Conservation (phyloP, 2,797 vertebrate genomes). For the Myotis pilosus region DNA sequence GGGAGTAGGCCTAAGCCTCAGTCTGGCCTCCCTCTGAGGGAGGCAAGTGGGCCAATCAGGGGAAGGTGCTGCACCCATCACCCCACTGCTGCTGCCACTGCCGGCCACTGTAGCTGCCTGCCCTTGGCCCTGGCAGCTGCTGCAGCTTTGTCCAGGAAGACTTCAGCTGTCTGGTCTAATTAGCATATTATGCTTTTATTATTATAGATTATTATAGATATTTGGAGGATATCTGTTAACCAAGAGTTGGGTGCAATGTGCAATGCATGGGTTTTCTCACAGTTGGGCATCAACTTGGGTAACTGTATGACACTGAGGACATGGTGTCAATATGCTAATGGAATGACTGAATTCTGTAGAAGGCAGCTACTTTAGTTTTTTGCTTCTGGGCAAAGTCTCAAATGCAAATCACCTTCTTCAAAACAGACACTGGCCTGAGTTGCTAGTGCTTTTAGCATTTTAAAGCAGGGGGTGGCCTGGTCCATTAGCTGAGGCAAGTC, state of each 20-base stretch:
- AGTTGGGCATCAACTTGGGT: background rate
- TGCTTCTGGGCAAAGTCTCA: conserved; percentile 6
- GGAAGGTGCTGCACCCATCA: too few species aligned
- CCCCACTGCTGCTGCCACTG: too few species aligned
- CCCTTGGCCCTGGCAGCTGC: too few species aligned
- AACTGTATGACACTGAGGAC: background rate
- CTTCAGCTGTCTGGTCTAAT: too few species aligned
- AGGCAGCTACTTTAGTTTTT: background rate
- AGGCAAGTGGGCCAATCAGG: too few species aligned
- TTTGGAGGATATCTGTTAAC: background rate
- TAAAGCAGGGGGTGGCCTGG: background rate
- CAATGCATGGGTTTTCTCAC: background rate
- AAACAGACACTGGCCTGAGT: background rate
- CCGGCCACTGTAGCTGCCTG: too few species aligned
- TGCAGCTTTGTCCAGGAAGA: too few species aligned
- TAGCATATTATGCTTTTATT: too few species aligned
- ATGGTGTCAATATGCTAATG: background rate
- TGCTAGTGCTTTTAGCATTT: background rate
- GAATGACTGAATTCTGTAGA: background rate
- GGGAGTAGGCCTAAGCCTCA: too few species aligned
- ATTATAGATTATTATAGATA: background rate
- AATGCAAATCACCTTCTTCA: background rate
- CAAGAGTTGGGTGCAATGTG: background rate
- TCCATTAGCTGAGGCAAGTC: background rate
- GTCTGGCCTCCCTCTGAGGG: too few species aligned